Conservation (phyloP, 1,140 invertebrate species). For the Saccostrea cuccullata region DNA sequence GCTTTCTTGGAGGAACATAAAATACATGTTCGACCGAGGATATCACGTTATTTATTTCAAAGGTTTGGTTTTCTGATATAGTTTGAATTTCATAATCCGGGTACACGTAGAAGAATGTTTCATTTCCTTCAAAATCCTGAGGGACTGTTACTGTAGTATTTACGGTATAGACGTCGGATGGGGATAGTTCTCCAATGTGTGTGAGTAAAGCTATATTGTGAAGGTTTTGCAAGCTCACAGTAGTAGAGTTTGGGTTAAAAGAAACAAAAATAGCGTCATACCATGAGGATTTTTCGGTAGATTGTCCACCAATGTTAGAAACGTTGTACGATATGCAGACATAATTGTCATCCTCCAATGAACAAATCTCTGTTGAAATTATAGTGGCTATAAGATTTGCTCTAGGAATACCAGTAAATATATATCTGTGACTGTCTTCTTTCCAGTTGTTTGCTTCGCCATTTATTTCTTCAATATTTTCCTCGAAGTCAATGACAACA, state of each 20-base stretch:
- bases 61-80: not conserved
- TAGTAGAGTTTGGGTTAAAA: not conserved
- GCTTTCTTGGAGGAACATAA: not conserved
- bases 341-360: not conserved
- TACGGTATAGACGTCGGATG: not conserved
- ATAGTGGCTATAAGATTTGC: conserved; percentile 1
- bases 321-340: not conserved
- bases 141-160: not conserved
- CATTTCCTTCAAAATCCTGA: not conserved
- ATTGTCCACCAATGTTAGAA: not conserved
- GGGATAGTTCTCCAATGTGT: not conserved
- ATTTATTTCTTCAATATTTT: not conserved
- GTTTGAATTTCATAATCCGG: not conserved
- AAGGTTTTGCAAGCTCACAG: not conserved
- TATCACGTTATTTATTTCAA: not conserved
- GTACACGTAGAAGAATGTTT: not conserved
- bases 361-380: not conserved
- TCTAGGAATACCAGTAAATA: not conserved
- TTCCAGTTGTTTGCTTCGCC: not conserved
- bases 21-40: not conserved
- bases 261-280: not conserved
- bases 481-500: not conserved
- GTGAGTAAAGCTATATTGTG: not conserved
- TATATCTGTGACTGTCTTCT: not conserved
- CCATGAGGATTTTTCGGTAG: not conserved